phyloP scores from a whole-genome alignment of 2,113 vertebrate genomes.

The Petromus typicus region DNA sequence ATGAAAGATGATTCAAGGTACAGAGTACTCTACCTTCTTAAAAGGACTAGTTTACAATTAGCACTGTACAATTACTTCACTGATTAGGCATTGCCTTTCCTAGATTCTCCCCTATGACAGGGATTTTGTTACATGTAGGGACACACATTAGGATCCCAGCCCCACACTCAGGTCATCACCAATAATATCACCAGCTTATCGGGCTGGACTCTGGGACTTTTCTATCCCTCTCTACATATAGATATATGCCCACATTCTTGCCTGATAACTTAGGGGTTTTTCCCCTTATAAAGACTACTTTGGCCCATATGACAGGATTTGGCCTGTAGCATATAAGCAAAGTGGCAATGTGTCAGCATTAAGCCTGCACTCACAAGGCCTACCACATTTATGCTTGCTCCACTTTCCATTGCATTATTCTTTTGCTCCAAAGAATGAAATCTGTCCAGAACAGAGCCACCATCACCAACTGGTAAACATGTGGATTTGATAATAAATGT shows the following conservation, averaged over 20 bases:
- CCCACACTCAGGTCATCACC: neutral
- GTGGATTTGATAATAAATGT: neutral
- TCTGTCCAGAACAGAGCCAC: neutral
- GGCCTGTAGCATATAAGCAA: neutral
- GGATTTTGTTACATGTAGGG: neutral
- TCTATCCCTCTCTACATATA: neutral
- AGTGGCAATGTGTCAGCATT: neutral
- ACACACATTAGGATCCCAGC: neutral
- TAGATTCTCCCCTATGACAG: neutral
- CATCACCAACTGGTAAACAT: neutral
- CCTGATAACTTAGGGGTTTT: neutral
- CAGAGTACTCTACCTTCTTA: neutral
- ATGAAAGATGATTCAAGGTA: neutral
- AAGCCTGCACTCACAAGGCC: no score
- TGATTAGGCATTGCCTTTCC: neutral
- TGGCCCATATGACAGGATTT: neutral
- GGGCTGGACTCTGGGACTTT: neutral
- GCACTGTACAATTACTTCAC: neutral
- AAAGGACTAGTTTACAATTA: conserved; percentile 1
- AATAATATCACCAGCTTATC: neutral
- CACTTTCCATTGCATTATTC: neutral
- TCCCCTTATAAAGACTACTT: neutral
- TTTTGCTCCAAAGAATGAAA: neutral
- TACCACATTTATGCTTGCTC: neutral
- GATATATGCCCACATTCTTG: neutral